Conservation (phyloP, 2,888 invertebrate species). For the Volucella inanis region DNA sequence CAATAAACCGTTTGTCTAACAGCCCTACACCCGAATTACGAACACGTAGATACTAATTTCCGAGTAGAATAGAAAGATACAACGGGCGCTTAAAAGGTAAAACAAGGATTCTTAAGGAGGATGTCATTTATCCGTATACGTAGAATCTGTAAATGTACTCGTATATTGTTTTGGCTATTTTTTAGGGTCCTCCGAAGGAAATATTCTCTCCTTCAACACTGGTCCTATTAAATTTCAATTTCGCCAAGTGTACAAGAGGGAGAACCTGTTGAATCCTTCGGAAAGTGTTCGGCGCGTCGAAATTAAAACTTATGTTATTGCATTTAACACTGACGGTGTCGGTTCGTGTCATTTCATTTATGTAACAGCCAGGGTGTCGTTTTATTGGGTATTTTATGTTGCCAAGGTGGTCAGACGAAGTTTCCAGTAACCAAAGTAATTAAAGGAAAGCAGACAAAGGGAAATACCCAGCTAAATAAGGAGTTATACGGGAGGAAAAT, state of each 20-base stretch:
- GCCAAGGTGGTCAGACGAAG: conserved; percentile 20
- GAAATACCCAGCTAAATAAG: conserved; percentile 39
- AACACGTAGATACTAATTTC: conserved; percentile 25
- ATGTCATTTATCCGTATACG: not conserved
- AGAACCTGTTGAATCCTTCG: conserved; percentile 54
- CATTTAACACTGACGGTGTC: conserved; percentile 50
- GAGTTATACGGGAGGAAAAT: conserved; percentile 32
- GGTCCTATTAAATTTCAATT: conserved; percentile 44
- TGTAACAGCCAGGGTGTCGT: conserved; percentile 52
- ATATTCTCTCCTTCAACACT: conserved; percentile 19
- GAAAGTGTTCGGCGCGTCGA: conserved; percentile 20
- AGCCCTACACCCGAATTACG: conserved; percentile 38
- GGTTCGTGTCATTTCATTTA: conserved; percentile 56
- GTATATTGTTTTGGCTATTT: not conserved
- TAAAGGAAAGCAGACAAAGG: conserved; percentile 34
- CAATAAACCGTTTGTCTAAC: conserved; percentile 44
- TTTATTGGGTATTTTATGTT: conserved; percentile 52
- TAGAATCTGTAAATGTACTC: not conserved
- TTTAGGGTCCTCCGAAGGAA: not conserved
- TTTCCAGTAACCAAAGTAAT: conserved; percentile 37
- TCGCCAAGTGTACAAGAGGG: conserved; percentile 7
- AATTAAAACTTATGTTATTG: conserved; percentile 65
- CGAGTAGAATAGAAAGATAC: not conserved
- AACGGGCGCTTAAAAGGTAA: not conserved
- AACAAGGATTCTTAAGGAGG: not conserved